Evolutionary conservation across 2,797 vertebrate species (phyloP).

Genomic region (Megalops cyprinoides): DNA sequence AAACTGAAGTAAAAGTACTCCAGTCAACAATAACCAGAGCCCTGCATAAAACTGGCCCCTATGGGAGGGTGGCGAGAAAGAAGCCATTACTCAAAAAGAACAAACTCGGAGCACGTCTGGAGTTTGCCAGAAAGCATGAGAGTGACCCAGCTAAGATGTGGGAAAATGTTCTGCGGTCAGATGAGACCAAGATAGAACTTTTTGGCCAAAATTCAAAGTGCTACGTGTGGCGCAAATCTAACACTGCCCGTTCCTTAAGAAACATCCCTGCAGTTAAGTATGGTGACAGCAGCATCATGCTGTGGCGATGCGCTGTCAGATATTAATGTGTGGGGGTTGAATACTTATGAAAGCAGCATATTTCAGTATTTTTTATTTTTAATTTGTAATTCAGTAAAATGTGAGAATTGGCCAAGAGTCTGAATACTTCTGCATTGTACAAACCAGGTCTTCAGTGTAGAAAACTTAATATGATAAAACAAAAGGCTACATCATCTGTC

Average conservation of each 20-base stretch:
- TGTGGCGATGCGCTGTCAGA: neutral
- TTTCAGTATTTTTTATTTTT: neutral
- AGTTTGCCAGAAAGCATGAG: neutral
- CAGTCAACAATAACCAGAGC: neutral
- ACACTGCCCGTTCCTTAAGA: neutral
- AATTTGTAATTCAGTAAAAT: too few species aligned
- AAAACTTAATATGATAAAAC: too few species aligned
- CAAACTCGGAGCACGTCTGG: neutral
- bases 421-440: too few species aligned
- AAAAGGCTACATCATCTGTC: too few species aligned
- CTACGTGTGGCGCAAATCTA: neutral
- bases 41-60: too few species aligned
- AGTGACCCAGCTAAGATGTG: neutral
- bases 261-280: neutral
- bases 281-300: neutral
- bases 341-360: neutral
- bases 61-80: constrained; percentile 5
- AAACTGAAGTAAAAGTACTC: neutral
- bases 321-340: neutral
- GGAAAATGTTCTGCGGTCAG: neutral
- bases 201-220: neutral
- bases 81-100: neutral
- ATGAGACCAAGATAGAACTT: neutral
- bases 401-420: too few species aligned
- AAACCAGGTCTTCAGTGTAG: too few species aligned